A percentile compares a stretch with the other conserved stretches of the same genome.
Conservation (phyloP, 2,888 invertebrate genomes). For the Meiosimyza platycephala region DNA sequence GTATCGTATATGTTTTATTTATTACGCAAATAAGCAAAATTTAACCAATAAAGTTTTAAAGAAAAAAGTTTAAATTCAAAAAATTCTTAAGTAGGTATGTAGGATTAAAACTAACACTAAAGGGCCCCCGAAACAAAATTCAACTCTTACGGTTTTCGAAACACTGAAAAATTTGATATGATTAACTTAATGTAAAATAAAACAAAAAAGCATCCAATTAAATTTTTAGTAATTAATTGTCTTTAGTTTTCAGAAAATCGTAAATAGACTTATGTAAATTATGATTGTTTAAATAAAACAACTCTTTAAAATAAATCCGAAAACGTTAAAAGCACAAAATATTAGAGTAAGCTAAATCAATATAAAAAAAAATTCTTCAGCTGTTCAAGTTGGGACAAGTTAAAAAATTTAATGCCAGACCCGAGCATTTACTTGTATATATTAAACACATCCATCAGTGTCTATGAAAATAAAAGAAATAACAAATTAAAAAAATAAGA, state of each 20-base stretch:
- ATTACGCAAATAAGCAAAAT: slow-evolving; percentile 42
- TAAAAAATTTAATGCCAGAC: slow-evolving; percentile 7
- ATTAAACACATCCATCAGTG: slow-evolving; percentile 20
- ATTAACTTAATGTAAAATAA: slow-evolving; percentile 11
- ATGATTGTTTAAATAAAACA: neutral
- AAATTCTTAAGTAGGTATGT: slow-evolving; percentile 62
- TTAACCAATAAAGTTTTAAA: slow-evolving; percentile 6
- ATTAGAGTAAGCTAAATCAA: neutral
- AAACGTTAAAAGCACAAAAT: neutral
- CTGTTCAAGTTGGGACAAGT: slow-evolving; percentile 2
- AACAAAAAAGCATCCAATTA: neutral
- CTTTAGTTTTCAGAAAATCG: neutral
- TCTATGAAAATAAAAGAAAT: slow-evolving; percentile 22
- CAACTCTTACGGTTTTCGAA: slow-evolving; percentile 14
- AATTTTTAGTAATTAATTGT: slow-evolving; percentile 2
- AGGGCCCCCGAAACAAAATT: slow-evolving; percentile 17
- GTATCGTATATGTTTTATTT: neutral
- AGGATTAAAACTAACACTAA: slow-evolving; percentile 40
- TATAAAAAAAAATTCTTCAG: slow-evolving; percentile 5
- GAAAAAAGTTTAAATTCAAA: slow-evolving; percentile 35
- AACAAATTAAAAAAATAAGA: neutral
- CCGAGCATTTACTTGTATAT: slow-evolving; percentile 25
- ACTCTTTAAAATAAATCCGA: neutral
- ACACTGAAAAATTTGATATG: neutral
- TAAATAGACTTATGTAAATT: neutral